A percentile compares a stretch with the other conserved stretches of the same genome.
These are phyloP conservation scores for Paramormyrops hopkinsi DNA, from an alignment of 2,797 vertebrate genomes.

Conservation along the genomic window DNA sequence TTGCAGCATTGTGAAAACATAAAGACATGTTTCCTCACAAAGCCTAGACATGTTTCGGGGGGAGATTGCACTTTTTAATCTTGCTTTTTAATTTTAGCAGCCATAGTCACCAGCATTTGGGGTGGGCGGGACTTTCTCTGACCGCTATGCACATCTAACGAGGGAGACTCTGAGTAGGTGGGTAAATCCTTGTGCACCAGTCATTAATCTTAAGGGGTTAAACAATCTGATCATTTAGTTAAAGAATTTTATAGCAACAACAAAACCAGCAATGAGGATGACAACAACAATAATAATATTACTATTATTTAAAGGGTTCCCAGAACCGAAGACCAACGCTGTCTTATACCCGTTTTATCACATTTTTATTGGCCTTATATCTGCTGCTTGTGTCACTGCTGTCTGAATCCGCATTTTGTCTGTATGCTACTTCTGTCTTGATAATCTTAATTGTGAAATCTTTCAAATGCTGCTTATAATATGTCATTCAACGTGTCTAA, in stretches of 20 bases:
- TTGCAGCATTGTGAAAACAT: not conserved
- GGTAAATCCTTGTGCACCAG: not conserved
- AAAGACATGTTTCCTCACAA: not conserved
- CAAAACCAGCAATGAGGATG: constrained; percentile 18
- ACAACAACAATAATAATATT: constrained; percentile 36
- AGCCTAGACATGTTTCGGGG: not conserved
- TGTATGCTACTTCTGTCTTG: not conserved
- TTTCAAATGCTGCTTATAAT: not conserved
- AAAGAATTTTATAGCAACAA: not conserved
- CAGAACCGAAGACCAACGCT: not conserved
- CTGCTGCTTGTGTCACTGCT: not conserved
- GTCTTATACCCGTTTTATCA: not conserved
- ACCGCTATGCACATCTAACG: not conserved
- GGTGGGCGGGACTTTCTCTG: not conserved
- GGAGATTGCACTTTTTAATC: not conserved
- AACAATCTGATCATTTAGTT: not conserved
- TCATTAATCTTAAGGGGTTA: not conserved
- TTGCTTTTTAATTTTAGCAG: not conserved
- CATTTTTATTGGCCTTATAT: constrained; percentile 25
- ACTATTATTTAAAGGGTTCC: not conserved
- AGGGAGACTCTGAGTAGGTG: not conserved
- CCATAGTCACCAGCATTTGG: not conserved
- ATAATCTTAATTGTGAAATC: not conserved
- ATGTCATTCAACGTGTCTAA: not conserved
- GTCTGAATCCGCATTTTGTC: not conserved